A percentile compares a stretch with the other conserved stretches of the same genome.
Conservation (phyloP, 2,113 vertebrate species). For the Tragelaphus strepsiceros region DNA sequence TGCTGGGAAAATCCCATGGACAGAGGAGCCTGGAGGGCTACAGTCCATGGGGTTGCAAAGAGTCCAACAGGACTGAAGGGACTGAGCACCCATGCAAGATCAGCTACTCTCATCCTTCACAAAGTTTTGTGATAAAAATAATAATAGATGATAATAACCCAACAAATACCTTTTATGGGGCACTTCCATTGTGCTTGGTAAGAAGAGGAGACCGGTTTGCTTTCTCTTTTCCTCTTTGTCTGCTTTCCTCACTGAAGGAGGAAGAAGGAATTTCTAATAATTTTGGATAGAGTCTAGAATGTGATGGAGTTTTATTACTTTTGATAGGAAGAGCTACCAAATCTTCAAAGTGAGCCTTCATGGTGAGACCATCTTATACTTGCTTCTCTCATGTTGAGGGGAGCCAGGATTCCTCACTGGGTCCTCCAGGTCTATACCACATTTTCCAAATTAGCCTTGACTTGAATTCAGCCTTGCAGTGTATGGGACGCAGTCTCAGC, state of each 20-base stretch:
- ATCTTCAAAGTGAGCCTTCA: not conserved
- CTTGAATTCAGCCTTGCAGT: not conserved
- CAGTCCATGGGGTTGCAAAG: not conserved
- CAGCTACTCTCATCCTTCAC: not conserved
- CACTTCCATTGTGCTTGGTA: not conserved
- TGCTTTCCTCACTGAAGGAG: not conserved
- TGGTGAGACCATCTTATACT: too few species aligned
- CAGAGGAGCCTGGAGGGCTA: not conserved
- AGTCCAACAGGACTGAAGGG: rapidly evolving
- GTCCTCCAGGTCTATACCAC: not conserved
- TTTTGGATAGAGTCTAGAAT: not conserved
- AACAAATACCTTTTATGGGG: not conserved
- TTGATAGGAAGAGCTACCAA: not conserved
- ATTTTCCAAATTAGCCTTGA: not conserved
- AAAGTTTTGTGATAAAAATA: not conserved
- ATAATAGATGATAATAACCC: not conserved
- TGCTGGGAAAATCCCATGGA: not conserved
- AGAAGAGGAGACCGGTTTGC: not conserved
- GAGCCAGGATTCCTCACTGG: not conserved
- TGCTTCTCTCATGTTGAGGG: not conserved
- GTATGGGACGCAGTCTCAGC: not conserved
- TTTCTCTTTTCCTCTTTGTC: not conserved
- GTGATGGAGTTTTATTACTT: not conserved
- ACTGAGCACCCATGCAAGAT: not conserved
- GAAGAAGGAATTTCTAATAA: not conserved